phyloP scores from a whole-genome alignment of 2,113 vertebrate species.

The Nerophis ophidion region DNA sequence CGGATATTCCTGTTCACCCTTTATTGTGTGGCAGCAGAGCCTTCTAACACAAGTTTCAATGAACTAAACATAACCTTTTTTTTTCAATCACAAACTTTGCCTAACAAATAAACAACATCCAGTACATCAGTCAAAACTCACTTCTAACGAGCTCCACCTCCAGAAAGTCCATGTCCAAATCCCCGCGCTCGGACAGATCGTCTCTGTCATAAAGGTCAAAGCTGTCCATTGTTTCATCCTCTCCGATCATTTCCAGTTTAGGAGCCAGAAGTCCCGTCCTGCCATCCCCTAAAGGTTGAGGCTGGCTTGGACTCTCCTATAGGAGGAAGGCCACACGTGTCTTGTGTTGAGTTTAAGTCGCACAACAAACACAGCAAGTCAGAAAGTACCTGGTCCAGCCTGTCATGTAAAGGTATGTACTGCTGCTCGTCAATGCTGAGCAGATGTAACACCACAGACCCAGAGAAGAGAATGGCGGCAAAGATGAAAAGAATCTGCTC shows the following conservation, averaged over 20 bases:
- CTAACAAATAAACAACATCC: too few relatives aligned
- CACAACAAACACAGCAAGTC: neutral
- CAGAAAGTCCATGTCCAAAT: constrained; percentile 79
- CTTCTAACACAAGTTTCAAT: too few relatives aligned
- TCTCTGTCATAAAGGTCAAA: constrained; percentile 66
- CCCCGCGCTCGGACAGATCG: constrained; percentile 73
- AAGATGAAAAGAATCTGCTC: constrained; percentile 97
- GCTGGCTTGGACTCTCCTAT: constrained; percentile 51
- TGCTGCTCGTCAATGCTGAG: constrained; percentile 91
- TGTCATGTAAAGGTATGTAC: constrained; percentile 83
- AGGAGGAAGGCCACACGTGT: neutral
- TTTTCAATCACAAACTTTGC: too few relatives aligned
- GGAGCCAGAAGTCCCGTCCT: constrained; percentile 57
- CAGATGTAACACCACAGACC: constrained; percentile 86
- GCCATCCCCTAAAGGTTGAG: constrained; percentile 42
- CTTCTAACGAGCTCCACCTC: constrained; percentile 85
- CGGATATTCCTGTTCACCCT: too few relatives aligned
- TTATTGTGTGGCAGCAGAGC: too few relatives aligned
- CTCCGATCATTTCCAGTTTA: constrained; percentile 71
- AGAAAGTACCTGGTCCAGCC: constrained; percentile 65
- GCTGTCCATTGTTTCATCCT: constrained; percentile 71
- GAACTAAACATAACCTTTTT: too few relatives aligned
- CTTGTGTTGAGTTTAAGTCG: neutral
- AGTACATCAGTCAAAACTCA: constrained; percentile 20
- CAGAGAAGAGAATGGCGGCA: constrained; percentile 83